Percentiles rank a stretch among this genome's conserved stretches.
Evolutionary conservation across 1,140 invertebrate genomes (phyloP).

Genomic region (Episyrphus balteatus): DNA sequence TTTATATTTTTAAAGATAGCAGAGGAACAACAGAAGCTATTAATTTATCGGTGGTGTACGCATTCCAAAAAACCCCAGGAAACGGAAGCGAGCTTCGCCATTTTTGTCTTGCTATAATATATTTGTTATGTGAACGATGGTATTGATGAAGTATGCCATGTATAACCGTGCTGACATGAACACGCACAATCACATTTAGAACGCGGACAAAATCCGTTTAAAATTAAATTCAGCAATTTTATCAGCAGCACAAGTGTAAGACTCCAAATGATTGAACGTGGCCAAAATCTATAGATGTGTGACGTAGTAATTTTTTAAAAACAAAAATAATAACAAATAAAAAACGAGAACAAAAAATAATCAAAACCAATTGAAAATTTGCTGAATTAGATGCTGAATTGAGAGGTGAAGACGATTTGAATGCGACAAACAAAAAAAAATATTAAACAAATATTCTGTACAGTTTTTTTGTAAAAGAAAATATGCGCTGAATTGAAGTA

Average conservation of each 20-base stretch:
- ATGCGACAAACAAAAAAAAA: neutral
- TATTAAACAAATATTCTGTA: no score
- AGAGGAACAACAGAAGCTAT: no score
- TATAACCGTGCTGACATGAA: neutral
- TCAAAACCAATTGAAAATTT: neutral
- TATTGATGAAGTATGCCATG: neutral
- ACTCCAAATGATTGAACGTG: neutral
- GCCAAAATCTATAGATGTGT: neutral
- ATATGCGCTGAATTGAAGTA: no score
- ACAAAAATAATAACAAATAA: no score
- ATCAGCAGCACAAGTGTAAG: neutral
- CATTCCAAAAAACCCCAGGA: no score
- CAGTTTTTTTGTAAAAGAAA: no score
- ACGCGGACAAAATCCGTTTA: neutral
- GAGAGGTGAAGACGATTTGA: no score
- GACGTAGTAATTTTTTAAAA: neutral
- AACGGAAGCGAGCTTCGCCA: no score
- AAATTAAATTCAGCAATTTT: neutral
- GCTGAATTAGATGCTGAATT: no score
- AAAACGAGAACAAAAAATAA: no score
- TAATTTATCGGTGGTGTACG: no score
- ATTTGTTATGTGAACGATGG: neutral
- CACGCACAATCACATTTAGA: neutral
- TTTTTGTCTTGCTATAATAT: no score
- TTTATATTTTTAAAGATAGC: neutral